phyloP scores from a whole-genome alignment of 2,797 vertebrate genomes.

The Ibycter americanus region DNA sequence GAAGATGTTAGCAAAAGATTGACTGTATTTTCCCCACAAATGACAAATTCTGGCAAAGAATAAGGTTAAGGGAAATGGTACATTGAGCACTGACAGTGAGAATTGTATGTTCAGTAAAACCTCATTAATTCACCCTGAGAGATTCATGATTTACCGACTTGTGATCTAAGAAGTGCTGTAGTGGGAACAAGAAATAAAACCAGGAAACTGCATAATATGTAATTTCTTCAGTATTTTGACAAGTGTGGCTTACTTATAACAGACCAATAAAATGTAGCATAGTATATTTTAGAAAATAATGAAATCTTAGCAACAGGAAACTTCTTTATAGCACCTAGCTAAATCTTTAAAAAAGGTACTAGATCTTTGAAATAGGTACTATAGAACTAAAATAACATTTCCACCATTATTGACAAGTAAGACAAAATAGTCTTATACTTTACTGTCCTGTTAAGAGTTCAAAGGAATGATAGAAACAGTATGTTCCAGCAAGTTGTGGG shows the following conservation, averaged over 20 bases:
- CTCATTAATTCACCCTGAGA: constrained; percentile 33
- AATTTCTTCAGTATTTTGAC: constrained; percentile 30
- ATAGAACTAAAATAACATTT: neutral
- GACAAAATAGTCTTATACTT: neutral
- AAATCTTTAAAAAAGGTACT: neutral
- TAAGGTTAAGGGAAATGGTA: neutral
- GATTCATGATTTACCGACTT: constrained; percentile 30
- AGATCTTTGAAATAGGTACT: neutral
- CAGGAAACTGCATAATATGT: neutral
- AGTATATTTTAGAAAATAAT: neutral
- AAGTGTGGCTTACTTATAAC: neutral
- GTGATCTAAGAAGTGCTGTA: neutral
- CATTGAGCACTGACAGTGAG: constrained; percentile 9
- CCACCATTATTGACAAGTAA: neutral
- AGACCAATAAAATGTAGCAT: neutral
- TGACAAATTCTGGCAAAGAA: constrained; percentile 24
- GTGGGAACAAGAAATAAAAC: neutral
- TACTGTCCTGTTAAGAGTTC: neutral
- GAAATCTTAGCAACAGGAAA: neutral
- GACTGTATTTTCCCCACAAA: neutral
- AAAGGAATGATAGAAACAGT: neutral
- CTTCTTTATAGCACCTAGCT: neutral
- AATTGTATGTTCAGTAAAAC: constrained; percentile 33
- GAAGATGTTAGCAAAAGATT: neutral
- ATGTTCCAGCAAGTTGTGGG: neutral